phyloP scores from a whole-genome alignment of 2,113 vertebrate species.

The Syngnathus typhle region DNA sequence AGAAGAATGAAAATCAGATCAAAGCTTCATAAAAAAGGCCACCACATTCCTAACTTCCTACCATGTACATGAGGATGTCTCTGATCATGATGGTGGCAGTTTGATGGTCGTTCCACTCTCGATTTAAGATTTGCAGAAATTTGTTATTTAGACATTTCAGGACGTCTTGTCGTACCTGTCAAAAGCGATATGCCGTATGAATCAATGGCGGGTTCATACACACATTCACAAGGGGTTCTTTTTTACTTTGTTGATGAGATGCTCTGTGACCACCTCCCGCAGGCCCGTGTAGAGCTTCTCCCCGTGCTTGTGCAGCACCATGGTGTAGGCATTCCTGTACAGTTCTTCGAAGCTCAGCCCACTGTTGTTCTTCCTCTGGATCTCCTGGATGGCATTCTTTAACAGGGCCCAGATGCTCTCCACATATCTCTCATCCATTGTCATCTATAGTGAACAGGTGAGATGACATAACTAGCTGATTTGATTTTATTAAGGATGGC shows the following conservation, averaged over 20 bases:
- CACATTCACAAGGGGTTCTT: neutral
- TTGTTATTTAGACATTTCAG: conserved; percentile 95
- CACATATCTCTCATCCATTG: conserved; percentile 98
- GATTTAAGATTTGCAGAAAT: conserved; percentile 93
- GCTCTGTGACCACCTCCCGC: conserved; percentile 92
- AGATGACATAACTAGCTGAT: neutral
- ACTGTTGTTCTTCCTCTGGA: conserved; percentile 97
- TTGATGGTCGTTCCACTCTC: conserved; percentile 97
- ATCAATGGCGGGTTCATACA: neutral
- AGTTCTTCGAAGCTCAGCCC: conserved; percentile 92
- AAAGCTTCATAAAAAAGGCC: neutral
- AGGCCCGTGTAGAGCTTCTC: conserved; percentile 94
- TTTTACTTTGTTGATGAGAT: conserved; percentile 93
- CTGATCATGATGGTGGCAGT: conserved; percentile 98
- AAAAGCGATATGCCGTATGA: neutral
- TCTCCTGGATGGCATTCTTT: conserved; percentile 97
- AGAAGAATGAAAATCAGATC: neutral
- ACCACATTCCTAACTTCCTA: conserved; percentile 52
- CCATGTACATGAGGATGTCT: conserved; percentile 99
- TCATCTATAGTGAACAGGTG: conserved; percentile 75
- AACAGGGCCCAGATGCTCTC: conserved; percentile 98
- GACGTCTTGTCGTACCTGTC: conserved; percentile 89
- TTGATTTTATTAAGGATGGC: neutral
- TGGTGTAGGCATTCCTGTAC: conserved; percentile 93
- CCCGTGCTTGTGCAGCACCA: conserved; percentile 94